Percentiles rank a stretch among this genome's conserved stretches.
Evolutionary conservation across 2,113 vertebrate species (phyloP).

Genomic region (Halichoeres trimaculatus): DNA sequence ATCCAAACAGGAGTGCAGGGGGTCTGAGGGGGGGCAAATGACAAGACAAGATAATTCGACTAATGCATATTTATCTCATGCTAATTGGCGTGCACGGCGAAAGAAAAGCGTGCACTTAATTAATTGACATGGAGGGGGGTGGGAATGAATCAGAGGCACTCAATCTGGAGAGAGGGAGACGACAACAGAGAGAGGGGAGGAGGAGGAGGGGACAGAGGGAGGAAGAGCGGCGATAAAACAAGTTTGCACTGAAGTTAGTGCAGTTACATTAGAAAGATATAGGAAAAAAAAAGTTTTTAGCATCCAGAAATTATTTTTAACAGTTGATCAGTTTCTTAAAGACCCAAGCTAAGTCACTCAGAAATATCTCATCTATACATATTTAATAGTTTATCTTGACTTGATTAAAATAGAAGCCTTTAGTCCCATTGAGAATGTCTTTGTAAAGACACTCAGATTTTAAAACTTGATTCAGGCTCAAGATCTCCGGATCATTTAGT

Average conservation of each 20-base stretch:
- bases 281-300: no score
- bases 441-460: no score
- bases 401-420: background rate
- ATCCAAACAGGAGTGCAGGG: slow-evolving; percentile 52
- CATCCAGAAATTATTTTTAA: no score
- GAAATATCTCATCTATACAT: no score
- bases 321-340: no score
- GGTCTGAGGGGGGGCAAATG: slow-evolving; percentile 48
- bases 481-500: no score
- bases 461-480: no score
- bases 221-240: slow-evolving; percentile 13
- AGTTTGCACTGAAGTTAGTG: background rate
- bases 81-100: slow-evolving; percentile 82
- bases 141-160: slow-evolving; percentile 77
- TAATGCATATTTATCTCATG: slow-evolving; percentile 88
- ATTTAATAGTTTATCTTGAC: no score
- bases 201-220: background rate
- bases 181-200: slow-evolving; percentile 26
- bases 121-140: slow-evolving; percentile 82
- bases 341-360: no score
- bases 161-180: slow-evolving; percentile 74
- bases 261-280: no score
- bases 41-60: slow-evolving; percentile 79
- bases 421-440: no score
- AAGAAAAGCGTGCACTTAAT: slow-evolving; percentile 84